These are phyloP conservation scores for Morinoia aosen DNA, from an alignment of 2,888 invertebrate species.

Conservation along the genomic window DNA sequence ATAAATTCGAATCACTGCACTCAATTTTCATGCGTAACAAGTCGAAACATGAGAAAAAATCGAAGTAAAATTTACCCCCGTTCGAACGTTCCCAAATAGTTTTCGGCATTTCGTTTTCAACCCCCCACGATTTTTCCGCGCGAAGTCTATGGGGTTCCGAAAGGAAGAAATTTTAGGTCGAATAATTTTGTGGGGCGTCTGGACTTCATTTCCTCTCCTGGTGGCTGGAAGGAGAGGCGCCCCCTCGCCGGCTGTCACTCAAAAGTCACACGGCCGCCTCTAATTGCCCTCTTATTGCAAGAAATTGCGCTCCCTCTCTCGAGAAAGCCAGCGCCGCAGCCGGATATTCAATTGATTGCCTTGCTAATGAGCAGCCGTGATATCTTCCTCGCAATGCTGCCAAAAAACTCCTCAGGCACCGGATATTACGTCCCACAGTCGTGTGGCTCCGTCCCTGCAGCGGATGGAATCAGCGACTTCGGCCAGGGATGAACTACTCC, in stretches of 20 bases:
- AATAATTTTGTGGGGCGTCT: neutral
- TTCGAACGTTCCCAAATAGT: neutral
- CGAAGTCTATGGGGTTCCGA: neutral
- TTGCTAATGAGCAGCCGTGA: constrained; percentile 22
- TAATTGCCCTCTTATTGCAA: constrained; percentile 48
- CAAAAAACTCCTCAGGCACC: constrained; percentile 1
- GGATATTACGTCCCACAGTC: constrained; percentile 7
- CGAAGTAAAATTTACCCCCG: neutral
- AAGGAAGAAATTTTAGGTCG: neutral
- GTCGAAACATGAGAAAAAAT: neutral
- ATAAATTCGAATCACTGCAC: neutral
- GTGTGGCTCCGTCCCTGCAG: neutral
- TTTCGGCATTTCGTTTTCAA: neutral
- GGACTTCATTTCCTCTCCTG: neutral
- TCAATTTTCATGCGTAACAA: neutral
- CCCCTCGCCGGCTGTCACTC: neutral
- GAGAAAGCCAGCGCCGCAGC: neutral
- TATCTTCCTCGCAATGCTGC: neutral
- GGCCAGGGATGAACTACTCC: too few species aligned
- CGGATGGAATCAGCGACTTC: too few species aligned
- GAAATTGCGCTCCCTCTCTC: neutral
- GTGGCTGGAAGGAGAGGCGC: neutral
- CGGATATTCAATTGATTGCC: constrained; percentile 52
- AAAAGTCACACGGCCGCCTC: neutral
- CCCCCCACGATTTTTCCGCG: neutral